Conservation (phyloP, 2,888 invertebrate genomes). For the Agrochola macilenta region DNA sequence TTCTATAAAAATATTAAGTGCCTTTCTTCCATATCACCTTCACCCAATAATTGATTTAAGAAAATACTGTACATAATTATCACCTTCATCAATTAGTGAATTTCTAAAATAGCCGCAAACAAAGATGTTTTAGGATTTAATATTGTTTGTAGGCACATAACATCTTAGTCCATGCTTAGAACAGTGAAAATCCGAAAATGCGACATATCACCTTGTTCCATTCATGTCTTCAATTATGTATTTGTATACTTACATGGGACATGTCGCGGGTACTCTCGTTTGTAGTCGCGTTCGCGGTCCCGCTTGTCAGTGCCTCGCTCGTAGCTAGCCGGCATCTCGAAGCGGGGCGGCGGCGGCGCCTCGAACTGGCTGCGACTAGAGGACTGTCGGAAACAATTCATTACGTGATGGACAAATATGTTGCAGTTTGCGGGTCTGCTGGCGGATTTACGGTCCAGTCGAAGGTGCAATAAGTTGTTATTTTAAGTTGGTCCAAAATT, state of each 20-base stretch:
- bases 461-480: not conserved
- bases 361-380: conserved; percentile 88
- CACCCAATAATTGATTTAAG: no score
- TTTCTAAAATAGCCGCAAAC: no score
- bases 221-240: not conserved
- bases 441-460: not conserved
- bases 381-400: conserved; percentile 68
- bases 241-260: conserved; percentile 78
- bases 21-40: no score
- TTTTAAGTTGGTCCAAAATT: not conserved
- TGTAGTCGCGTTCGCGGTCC: conserved; percentile 88
- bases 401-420: not conserved
- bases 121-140: no score
- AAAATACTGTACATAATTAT: no score
- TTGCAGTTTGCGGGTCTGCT: not conserved
- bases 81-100: no score
- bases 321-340: conserved; percentile 86
- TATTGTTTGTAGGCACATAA: no score
- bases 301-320: conserved; percentile 85
- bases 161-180: no score
- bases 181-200: no score
- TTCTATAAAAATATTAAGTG: no score
- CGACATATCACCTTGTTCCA: no score
- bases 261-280: conserved; percentile 86
- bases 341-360: conserved; percentile 90